Percentiles rank a stretch among this genome's conserved stretches.
Evolutionary conservation across 2,113 vertebrate species (phyloP).

Genomic region (Junco hyemalis): DNA sequence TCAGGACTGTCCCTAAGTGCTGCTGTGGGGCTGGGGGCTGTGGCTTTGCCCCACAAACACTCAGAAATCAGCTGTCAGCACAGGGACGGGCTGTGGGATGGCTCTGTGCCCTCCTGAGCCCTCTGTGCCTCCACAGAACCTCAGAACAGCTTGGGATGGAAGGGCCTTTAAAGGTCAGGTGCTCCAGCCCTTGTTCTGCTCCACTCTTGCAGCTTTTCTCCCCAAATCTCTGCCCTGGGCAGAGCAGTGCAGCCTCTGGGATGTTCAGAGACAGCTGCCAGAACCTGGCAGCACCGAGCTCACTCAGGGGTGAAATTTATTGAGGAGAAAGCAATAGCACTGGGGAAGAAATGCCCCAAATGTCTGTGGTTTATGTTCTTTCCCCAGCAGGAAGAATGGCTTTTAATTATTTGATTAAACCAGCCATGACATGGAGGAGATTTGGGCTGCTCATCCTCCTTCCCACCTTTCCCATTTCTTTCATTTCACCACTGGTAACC

Average conservation of each 20-base stretch:
- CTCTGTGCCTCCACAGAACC: background rate
- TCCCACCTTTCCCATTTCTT: background rate
- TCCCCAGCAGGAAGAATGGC: background rate
- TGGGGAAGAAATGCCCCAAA: background rate
- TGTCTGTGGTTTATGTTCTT: background rate
- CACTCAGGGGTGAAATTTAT: background rate
- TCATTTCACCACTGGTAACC: background rate
- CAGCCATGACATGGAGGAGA: background rate
- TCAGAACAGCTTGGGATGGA: background rate
- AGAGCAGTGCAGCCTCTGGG: background rate
- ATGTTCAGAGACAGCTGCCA: background rate
- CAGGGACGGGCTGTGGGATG: background rate
- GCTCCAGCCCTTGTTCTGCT: background rate
- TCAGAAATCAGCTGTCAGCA: background rate
- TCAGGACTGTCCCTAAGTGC: fast-evolving
- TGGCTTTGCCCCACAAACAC: background rate
- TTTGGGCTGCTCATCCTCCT: background rate
- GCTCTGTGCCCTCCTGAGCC: background rate
- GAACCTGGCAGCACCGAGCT: background rate
- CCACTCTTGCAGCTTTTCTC: background rate
- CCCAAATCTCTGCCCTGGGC: background rate
- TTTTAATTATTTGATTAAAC: conserved; percentile 19
- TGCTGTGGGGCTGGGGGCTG: background rate
- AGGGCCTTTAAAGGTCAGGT: background rate
- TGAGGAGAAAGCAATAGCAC: background rate